These are phyloP conservation scores for Melanostoma mellinum DNA, from an alignment of 2,888 invertebrate species.

Conservation along the genomic window DNA sequence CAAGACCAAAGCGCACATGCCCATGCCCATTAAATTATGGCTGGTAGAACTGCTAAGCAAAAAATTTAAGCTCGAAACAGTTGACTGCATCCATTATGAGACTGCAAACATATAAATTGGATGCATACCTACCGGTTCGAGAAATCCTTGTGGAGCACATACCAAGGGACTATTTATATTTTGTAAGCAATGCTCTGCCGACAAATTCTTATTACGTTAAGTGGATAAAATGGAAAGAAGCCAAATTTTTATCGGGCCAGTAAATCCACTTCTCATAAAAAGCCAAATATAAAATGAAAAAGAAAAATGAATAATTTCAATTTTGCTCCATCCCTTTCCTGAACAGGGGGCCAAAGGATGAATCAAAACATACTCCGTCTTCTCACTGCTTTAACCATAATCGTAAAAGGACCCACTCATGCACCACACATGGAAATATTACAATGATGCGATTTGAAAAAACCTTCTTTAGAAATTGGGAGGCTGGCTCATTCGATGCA, in stretches of 20 bases:
- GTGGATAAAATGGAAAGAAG: constrained; percentile 78
- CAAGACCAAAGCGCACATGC: constrained; percentile 40
- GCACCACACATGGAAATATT: constrained; percentile 55
- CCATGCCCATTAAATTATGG: constrained; percentile 64
- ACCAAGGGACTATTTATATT: constrained; percentile 12
- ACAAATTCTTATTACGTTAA: constrained; percentile 78
- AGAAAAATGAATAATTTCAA: constrained; percentile 66
- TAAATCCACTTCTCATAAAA: constrained; percentile 74
- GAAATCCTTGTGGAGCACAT: constrained; percentile 34
- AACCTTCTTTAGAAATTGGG: constrained; percentile 8
- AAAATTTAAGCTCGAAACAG: constrained; percentile 65
- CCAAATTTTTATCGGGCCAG: constrained; percentile 77
- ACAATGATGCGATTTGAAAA: constrained; percentile 57
- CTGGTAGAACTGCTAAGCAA: constrained; percentile 61
- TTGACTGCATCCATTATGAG: constrained; percentile 72
- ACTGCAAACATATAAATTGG: constrained; percentile 68
- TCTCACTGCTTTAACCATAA: constrained; percentile 1
- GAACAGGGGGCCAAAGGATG: constrained; percentile 13
- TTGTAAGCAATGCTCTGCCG: constrained; percentile 46
- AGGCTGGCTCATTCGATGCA: background rate
- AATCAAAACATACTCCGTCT: constrained; percentile 46
- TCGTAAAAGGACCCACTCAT: constrained; percentile 23
- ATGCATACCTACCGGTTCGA: constrained; percentile 41
- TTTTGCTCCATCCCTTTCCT: constrained; percentile 38
- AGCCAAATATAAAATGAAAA: constrained; percentile 61